phyloP scores from a whole-genome alignment of 2,113 vertebrate genomes.

The Callocephalon fimbriatum region DNA sequence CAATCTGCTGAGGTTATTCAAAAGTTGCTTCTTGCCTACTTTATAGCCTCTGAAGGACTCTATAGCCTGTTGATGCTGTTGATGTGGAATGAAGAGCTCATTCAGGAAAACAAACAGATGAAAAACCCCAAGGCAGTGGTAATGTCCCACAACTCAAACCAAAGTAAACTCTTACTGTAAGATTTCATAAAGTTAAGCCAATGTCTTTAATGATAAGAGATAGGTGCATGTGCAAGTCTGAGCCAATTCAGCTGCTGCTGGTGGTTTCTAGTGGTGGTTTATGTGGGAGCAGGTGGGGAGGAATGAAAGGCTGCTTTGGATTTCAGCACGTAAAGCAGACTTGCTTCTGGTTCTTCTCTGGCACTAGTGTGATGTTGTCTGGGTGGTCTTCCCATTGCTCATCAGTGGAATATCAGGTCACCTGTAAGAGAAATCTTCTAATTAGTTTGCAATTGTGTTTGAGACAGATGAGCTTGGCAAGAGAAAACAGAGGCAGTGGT shows the following conservation, averaged over 20 bases:
- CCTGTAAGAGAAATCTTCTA: neutral
- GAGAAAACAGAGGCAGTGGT: neutral
- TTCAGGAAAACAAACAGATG: neutral
- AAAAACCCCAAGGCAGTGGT: neutral
- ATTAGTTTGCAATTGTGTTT: neutral
- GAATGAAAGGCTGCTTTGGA: neutral
- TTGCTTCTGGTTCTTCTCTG: conserved; percentile 47
- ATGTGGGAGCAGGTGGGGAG: neutral
- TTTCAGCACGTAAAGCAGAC: neutral
- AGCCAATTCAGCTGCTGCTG: neutral
- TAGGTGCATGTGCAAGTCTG: neutral
- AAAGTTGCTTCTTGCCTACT: neutral
- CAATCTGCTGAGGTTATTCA: neutral
- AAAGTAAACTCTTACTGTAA: neutral
- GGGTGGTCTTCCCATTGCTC: conserved; percentile 19
- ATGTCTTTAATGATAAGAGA: neutral
- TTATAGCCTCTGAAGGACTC: neutral
- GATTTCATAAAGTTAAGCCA: neutral
- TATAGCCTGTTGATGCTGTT: neutral
- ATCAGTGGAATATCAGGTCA: neutral
- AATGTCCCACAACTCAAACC: neutral
- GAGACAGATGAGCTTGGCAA: conserved; percentile 2
- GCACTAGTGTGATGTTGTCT: neutral
- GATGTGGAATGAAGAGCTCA: neutral
- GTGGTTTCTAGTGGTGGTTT: neutral